phyloP scores from a whole-genome alignment of 2,888 invertebrate species.

The Proisotoma minuta region DNA sequence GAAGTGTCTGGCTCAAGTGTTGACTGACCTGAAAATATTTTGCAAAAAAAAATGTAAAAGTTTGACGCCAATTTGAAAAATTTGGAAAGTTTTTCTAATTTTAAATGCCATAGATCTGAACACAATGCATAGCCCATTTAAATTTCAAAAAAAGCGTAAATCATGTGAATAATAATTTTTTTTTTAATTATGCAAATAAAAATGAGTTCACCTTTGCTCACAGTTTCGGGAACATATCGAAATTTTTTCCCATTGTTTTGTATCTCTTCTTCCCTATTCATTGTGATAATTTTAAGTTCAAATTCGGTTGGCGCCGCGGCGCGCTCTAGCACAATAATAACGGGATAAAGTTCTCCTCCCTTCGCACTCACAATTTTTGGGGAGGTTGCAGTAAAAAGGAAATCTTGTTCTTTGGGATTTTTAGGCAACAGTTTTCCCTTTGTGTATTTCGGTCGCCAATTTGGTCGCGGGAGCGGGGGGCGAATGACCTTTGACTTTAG shows the following conservation, averaged over 20 bases:
- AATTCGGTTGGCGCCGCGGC: background rate
- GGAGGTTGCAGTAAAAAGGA: background rate
- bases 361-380: background rate
- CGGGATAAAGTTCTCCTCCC: background rate
- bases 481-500: background rate
- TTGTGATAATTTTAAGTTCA: background rate
- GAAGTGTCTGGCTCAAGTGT: background rate
- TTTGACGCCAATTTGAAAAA: too few relatives aligned
- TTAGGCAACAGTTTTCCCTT: too few relatives aligned
- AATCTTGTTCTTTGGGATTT: background rate
- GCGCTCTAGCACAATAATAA: background rate
- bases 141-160: too few relatives aligned
- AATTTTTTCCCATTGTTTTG: too few relatives aligned
- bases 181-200: background rate
- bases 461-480: background rate
- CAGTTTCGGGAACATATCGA: background rate
- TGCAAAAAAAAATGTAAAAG: too few relatives aligned
- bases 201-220: background rate
- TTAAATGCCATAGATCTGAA: too few relatives aligned
- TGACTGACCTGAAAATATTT: background rate
- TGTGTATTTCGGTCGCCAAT: too few relatives aligned
- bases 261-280: too few relatives aligned
- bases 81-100: too few relatives aligned
- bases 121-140: too few relatives aligned
- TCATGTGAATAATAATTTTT: too few relatives aligned